A percentile compares a stretch with the other conserved stretches of the same genome.
These are phyloP conservation scores for Podocnemis expansa DNA, from an alignment of 2,113 vertebrate genomes.

Conservation along the genomic window DNA sequence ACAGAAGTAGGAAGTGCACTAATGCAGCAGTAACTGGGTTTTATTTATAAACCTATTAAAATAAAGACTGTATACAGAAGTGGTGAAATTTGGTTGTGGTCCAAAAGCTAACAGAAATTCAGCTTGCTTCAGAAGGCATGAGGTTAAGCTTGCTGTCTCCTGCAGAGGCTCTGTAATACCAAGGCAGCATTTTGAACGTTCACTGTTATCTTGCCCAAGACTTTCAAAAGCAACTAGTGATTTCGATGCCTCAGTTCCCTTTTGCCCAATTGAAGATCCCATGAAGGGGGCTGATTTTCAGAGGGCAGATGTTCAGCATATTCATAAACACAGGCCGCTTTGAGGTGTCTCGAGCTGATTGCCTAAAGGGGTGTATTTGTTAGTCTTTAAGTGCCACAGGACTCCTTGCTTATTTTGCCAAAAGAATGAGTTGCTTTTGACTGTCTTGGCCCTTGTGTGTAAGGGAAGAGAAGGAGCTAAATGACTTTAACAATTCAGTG, in stretches of 20 bases:
- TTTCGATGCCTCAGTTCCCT: not conserved
- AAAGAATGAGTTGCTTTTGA: not conserved
- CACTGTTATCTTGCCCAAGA: not conserved
- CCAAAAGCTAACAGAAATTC: not conserved
- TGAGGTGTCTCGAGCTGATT: not conserved
- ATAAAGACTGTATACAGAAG: constrained; percentile 44
- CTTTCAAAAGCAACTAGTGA: not conserved
- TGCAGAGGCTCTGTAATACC: not conserved
- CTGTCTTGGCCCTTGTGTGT: accelerated
- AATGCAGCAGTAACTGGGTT: constrained; percentile 42
- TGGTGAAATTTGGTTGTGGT: constrained; percentile 40
- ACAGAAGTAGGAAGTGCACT: constrained; percentile 55
- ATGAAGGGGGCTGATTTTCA: not conserved
- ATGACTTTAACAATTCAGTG: not conserved
- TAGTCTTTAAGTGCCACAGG: too few relatives aligned
- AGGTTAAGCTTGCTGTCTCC: not conserved
- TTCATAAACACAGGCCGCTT: not conserved
- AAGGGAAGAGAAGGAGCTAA: not conserved
- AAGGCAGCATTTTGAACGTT: accelerated
- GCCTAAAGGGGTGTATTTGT: too few relatives aligned
- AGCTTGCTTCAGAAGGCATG: not conserved
- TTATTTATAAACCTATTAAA: constrained; percentile 71
- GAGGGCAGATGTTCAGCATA: not conserved
- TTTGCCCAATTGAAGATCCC: not conserved
- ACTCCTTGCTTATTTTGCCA: too few relatives aligned